Percentiles rank a stretch among this genome's conserved stretches.
Evolutionary conservation across 2,797 vertebrate species (phyloP).

Genomic region (Acipenser ruthenus): DNA sequence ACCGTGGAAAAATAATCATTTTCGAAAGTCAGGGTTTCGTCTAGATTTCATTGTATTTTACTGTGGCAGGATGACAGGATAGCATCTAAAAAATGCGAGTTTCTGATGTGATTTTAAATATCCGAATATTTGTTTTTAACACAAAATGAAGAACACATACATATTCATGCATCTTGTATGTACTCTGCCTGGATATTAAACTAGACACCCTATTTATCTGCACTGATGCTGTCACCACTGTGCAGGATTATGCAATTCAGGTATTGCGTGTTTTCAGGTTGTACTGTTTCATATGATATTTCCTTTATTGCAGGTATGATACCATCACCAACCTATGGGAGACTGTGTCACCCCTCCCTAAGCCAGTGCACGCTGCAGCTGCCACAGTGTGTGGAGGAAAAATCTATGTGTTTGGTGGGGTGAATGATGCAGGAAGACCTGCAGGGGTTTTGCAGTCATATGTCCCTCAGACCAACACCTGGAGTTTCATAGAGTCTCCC

Average conservation of each 20-base stretch:
- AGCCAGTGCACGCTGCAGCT: conserved; percentile 88
- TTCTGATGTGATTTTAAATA: too few relatives aligned
- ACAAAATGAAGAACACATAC: too few relatives aligned
- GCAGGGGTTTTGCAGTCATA: conserved; percentile 92
- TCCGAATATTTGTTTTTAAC: too few relatives aligned
- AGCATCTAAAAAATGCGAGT: too few relatives aligned
- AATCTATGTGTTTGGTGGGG: conserved; percentile 91
- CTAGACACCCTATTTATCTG: too few relatives aligned
- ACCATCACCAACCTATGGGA: conserved; percentile 98
- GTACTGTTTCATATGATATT: conserved; percentile 33
- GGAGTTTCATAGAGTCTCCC: conserved; percentile 97
- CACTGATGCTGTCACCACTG: too few relatives aligned
- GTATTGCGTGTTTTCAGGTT: too few relatives aligned
- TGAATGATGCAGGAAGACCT: conserved; percentile 88
- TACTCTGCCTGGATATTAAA: too few relatives aligned
- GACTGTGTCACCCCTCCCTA: conserved; percentile 85
- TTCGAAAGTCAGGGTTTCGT: conserved; percentile 32
- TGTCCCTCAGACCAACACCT: conserved; percentile 82
- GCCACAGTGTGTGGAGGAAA: conserved; percentile 94
- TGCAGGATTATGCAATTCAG: too few relatives aligned
- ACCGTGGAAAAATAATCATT: conserved; percentile 41
- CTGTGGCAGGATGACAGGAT: neutral
- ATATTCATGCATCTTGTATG: too few relatives aligned
- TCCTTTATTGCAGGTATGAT: conserved; percentile 70
- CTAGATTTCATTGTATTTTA: neutral